Evolutionary conservation across 2,888 invertebrate genomes (phyloP).

Genomic region (Galerucella nymphaeae): DNA sequence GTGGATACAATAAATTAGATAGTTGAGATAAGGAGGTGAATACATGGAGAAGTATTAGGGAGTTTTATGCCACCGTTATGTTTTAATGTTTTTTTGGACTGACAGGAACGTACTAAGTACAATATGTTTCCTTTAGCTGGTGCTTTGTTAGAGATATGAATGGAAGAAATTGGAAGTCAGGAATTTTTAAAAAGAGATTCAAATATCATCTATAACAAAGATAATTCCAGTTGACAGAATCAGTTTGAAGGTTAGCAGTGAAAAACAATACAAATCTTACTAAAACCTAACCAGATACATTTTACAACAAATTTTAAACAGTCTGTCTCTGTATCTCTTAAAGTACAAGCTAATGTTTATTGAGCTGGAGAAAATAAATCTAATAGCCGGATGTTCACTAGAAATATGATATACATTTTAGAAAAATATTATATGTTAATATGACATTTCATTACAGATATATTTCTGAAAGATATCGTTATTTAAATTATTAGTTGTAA

Average conservation of each 20-base stretch:
- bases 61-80: conserved; percentile 20
- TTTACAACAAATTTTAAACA: no score
- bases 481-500: background rate
- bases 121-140: background rate
- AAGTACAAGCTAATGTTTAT: background rate
- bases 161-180: no score
- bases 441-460: conserved; percentile 1
- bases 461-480: background rate
- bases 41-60: conserved; percentile 5
- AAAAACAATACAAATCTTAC: no score
- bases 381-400: background rate
- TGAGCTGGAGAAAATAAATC: background rate
- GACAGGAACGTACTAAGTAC: conserved; percentile 5
- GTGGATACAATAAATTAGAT: conserved; percentile 24
- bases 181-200: no score
- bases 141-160: no score
- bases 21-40: conserved; percentile 5
- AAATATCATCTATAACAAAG: no score
- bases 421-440: conserved; percentile 10
- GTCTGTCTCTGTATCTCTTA: background rate
- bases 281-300: no score
- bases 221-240: no score
- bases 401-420: conserved; percentile 10
- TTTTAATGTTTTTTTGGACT: background rate
- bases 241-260: no score